Base-by-base conservation (phyloP, 2,888 invertebrate genomes). In the Meiosimyza decipiens region DNA sequence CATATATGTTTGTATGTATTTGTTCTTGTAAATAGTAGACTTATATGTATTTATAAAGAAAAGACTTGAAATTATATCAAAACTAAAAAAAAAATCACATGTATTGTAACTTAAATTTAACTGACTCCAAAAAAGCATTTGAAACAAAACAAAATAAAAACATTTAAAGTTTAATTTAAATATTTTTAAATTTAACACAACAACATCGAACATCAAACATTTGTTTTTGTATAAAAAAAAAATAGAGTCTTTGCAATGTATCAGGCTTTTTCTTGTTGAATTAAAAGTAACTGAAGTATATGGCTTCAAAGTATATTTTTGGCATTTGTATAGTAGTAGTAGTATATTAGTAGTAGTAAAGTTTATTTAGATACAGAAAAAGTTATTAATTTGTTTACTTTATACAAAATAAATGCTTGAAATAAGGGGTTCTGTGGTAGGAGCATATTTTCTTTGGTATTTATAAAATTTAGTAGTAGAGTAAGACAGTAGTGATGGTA, bases 171-270 rank as follows among this genome's bases (percentile, higher is more conserved):
- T 67, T 72, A 59, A 65, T 68, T 74, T 57, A 62, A 55, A 18
- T 66, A 69, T 59, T 74, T 72, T 65, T 54, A 76, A 82, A 80
- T 74, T 79, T 49, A 71, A 65, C 71, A 71, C 71, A 71, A 82
- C 82, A 82, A 83, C 82, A 82, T 82, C 80, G 75, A 82, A 82
- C 82, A 82, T 83, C 79, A 78, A 83, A 77, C 79, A 82, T 78
- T 75, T 73, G 74, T 74, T 73, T 73, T 22, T 51, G 59, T 52
- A n/a, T 16, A 49, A n/a, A 16, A 40, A 18, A 47, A 47, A 18
- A 50, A 62, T 9, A 18, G n/a, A 16, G 54, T 64, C 6, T 47
- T 18, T 54, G 28, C 28, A 28, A 4, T 28, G 40, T 68, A 64
- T 57, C 33, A 54, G 28, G 40, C 40, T 40, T 40, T 40, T 40